Percentiles rank a stretch among this genome's conserved stretches.
Evolutionary conservation across 2,113 vertebrate species (phyloP).

Genomic region (Plestiodon gilberti): DNA sequence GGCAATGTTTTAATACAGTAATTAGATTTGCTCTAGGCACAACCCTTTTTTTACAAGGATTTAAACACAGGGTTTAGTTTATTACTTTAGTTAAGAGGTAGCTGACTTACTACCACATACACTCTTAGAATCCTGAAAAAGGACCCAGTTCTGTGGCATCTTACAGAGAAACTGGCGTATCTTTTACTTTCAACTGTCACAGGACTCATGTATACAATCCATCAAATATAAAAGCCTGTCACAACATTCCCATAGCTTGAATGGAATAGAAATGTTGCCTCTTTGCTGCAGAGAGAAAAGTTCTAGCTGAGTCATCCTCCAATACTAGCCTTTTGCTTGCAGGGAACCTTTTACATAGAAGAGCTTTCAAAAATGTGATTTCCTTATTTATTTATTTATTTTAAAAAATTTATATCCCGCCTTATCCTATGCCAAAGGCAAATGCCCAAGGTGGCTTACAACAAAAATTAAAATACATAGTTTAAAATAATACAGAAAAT

Average conservation of each 20-base stretch:
- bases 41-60: slow-evolving; percentile 7
- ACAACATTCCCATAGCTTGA: background rate
- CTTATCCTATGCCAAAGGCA: too few species aligned
- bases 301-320: too few species aligned
- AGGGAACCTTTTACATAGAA: too few species aligned
- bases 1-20: slow-evolving; percentile 27
- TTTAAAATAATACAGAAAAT: too few species aligned
- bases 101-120: background rate
- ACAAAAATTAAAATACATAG: too few species aligned
- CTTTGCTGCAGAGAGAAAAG: background rate
- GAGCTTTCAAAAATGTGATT: too few species aligned
- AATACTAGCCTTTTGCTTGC: too few species aligned
- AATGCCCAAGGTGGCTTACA: too few species aligned
- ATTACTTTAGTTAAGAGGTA: slow-evolving; percentile 25
- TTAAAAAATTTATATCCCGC: too few species aligned
- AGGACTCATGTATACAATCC: background rate
- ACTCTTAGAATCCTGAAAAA: slow-evolving; percentile 16
- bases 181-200: background rate
- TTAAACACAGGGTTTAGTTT: slow-evolving; percentile 26
- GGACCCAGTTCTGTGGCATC: background rate
- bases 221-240: background rate
- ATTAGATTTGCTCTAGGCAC: slow-evolving; percentile 28
- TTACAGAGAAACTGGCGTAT: background rate
- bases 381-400: too few species aligned
- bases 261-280: background rate